These are phyloP conservation scores for Heloderma charlesbogerti DNA, from an alignment of 2,113 vertebrate species.

Conservation along the genomic window DNA sequence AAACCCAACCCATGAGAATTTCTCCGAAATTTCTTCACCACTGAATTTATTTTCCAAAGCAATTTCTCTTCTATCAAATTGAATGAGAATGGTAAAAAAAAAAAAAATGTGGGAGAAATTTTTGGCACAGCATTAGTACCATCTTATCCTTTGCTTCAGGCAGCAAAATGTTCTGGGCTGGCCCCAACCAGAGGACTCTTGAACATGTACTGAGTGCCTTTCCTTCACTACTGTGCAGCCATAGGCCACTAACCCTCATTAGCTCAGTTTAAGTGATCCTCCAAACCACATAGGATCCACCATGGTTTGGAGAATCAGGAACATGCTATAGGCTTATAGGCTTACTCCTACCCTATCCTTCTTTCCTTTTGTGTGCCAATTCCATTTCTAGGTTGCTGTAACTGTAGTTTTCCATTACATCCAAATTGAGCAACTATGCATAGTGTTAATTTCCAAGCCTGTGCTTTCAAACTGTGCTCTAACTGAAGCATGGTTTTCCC, in stretches of 20 bases:
- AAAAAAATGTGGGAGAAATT: no score
- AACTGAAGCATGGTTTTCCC: not conserved
- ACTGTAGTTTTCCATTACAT: not conserved
- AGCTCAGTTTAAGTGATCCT: not conserved
- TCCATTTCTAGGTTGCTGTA: not conserved
- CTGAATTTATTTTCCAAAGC: no score
- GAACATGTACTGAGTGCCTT: not conserved
- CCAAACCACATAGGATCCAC: not conserved
- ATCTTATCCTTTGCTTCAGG: no score
- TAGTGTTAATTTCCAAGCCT: not conserved
- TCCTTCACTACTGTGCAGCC: not conserved
- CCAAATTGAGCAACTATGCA: not conserved
- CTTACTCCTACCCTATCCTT: no score
- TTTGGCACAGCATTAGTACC: no score
- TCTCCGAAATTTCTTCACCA: no score
- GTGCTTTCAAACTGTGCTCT: not conserved
- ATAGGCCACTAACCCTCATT: no score
- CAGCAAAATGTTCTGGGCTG: no score
- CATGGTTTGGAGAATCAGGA: not conserved
- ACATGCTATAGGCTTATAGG: not conserved
- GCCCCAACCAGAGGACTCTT: not conserved
- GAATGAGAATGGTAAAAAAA: no score
- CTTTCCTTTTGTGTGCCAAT: not conserved
- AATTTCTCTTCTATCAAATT: no score
- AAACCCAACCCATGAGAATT: no score